Conservation (phyloP, 2,113 vertebrate species). For the Silurus glanis region DNA sequence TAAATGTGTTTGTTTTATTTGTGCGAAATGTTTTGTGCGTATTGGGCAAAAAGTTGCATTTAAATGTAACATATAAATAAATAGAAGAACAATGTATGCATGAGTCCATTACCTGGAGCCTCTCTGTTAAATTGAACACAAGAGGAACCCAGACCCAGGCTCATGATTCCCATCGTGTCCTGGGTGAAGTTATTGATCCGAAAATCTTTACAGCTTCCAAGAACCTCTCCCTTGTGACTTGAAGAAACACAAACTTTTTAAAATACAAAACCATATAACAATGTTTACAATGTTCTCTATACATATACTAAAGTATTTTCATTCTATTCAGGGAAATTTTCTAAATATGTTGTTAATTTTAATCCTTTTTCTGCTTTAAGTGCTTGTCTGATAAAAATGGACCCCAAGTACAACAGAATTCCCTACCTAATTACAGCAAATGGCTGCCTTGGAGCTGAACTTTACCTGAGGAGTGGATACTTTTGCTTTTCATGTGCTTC, state of each 20-base stretch:
- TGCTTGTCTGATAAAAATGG: neutral
- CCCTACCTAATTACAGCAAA: neutral
- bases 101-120: neutral
- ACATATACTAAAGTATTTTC: neutral
- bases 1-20: too few relatives aligned
- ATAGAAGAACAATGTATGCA: neutral
- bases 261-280: neutral
- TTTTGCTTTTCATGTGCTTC: conserved; percentile 80
- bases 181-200: conserved; percentile 80
- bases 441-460: neutral
- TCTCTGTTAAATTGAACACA: conserved; percentile 39
- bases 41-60: too few relatives aligned
- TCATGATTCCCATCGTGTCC: conserved; percentile 70
- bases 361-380: neutral
- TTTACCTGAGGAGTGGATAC: conserved; percentile 82
- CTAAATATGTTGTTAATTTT: too few relatives aligned
- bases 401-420: neutral
- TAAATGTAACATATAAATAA: too few relatives aligned
- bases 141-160: conserved; percentile 67
- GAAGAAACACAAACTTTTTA: conserved; percentile 28
- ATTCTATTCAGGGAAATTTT: neutral
- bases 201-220: conserved; percentile 87
- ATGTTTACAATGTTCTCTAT: neutral
- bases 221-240: conserved; percentile 81
- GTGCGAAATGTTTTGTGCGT: too few relatives aligned